Percentiles rank a stretch among this genome's conserved stretches.
Conservation (phyloP, 2,888 invertebrate species). For the Phasia obesa region DNA sequence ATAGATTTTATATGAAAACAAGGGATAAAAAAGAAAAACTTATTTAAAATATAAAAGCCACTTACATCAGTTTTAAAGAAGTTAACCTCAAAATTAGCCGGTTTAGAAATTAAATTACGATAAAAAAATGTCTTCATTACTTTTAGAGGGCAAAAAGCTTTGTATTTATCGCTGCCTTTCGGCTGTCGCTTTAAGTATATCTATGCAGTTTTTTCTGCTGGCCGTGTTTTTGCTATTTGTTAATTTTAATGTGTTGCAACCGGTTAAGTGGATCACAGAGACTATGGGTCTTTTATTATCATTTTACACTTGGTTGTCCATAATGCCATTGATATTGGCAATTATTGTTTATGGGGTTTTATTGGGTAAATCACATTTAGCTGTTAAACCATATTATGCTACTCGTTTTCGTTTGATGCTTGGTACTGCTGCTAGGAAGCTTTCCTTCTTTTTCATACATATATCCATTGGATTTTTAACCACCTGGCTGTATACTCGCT, state of each 20-base stretch:
- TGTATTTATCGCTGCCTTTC: constrained; percentile 78
- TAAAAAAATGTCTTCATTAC: constrained; percentile 51
- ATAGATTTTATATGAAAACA: neutral
- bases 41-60: too few relatives aligned
- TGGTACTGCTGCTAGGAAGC: constrained; percentile 85
- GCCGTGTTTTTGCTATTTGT: constrained; percentile 84
- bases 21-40: too few relatives aligned
- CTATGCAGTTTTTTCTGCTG: constrained; percentile 84
- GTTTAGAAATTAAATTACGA: neutral
- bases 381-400: constrained; percentile 85
- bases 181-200: constrained; percentile 85
- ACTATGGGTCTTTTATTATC: constrained; percentile 84
- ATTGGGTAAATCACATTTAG: constrained; percentile 87
- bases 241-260: constrained; percentile 86
- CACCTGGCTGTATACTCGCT: constrained; percentile 87
- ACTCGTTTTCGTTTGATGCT: constrained; percentile 87
- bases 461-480: constrained; percentile 86
- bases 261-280: constrained; percentile 86
- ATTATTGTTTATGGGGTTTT: constrained; percentile 88
- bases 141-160: constrained; percentile 77
- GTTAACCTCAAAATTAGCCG: constrained; percentile 37
- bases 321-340: constrained; percentile 85
- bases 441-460: constrained; percentile 83
- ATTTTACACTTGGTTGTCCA: constrained; percentile 85
- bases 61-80: neutral